Percentiles rank a stretch among this genome's conserved stretches.
phyloP scores from a whole-genome alignment of 2,888 invertebrate species.

The Stramonita haemastoma region DNA sequence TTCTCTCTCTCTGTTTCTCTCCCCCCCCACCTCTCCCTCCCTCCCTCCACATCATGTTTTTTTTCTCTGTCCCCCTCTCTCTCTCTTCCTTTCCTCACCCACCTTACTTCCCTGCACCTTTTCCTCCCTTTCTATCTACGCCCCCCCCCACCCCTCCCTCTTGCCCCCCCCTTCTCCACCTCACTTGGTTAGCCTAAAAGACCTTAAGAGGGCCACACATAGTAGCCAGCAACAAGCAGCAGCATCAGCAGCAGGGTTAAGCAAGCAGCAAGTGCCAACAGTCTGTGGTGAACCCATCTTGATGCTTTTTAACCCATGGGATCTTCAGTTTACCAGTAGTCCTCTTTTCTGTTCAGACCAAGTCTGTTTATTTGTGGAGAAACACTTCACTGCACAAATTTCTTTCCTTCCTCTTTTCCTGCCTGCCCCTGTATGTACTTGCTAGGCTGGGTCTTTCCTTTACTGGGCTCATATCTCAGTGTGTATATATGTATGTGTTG shows the following conservation, averaged over 20 bases:
- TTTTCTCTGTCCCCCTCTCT: no score
- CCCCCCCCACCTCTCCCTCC: no score
- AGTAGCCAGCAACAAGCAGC: background rate
- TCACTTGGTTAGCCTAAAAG: no score
- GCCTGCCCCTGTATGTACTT: background rate
- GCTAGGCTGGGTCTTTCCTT: background rate
- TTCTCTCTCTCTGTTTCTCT: no score
- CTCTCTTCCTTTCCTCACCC: no score
- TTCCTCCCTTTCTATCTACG: no score
- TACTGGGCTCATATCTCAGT: background rate
- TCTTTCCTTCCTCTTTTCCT: background rate
- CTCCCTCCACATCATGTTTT: no score
- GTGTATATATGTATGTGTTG: background rate
- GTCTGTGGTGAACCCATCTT: background rate
- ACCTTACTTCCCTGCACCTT: no score
- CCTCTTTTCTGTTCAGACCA: background rate
- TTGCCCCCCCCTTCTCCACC: no score
- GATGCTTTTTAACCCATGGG: background rate
- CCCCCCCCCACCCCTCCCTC: no score
- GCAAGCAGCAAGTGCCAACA: background rate
- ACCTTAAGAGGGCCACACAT: background rate
- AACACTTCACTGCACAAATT: slow-evolving; percentile 7
- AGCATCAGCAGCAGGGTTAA: background rate
- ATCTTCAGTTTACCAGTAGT: slow-evolving; percentile 1
- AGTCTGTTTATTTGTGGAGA: background rate